Base-by-base conservation (phyloP, 2,113 vertebrate genomes). In the Seriola aureovittata region DNA sequence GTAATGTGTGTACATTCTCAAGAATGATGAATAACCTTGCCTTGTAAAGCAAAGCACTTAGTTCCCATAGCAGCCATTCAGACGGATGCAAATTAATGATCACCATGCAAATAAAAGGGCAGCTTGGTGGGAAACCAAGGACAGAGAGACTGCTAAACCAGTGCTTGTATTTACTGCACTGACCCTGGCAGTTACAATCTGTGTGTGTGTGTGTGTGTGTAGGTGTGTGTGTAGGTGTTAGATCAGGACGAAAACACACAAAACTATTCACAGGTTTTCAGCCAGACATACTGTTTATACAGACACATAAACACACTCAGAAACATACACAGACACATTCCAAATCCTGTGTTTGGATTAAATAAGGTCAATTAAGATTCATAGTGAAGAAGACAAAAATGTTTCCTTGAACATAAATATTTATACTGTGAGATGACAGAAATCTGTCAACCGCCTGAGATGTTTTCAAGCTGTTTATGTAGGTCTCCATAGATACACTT, bases 61-160 rank as follows among this genome's bases (percentile, higher is more conserved):
- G 59, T 65, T 75, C 40, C 55, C 72, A 63, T 9, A n/a, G 46
- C 9, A 60, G 57, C n/a, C 34, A 34, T 42, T 75, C 50, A 40
- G 19, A 82, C 25, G 16, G 38, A 67, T 59, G 52, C 11, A 52
- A 40, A 50, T 50, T 75, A 17, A 55, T 17, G 17, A 52, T 52
- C 42, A 19, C 23, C 12, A 50, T 48, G 9, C 12, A 60, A 54
- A 42, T 63, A n/a, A 48, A 69, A 64, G n/a, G 17, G n/a, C 3
- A 29, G 25, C 16, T 36, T 23, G 14, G 36, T 59, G n/a, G 12
- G 34, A 44, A 48, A 64, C 7, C 5, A 57, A 9, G 8, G 32
- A 46, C 3, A 63, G 4, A 17, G 8, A 11, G 32, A 67, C 7
- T 3, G 12, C 23, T 5, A 13, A 34, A 29, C 62, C 25, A 16